A percentile compares a stretch with the other conserved stretches of the same genome.
Evolutionary conservation across 2,888 invertebrate species (phyloP).

Genomic region (Mythimna vitellina): DNA sequence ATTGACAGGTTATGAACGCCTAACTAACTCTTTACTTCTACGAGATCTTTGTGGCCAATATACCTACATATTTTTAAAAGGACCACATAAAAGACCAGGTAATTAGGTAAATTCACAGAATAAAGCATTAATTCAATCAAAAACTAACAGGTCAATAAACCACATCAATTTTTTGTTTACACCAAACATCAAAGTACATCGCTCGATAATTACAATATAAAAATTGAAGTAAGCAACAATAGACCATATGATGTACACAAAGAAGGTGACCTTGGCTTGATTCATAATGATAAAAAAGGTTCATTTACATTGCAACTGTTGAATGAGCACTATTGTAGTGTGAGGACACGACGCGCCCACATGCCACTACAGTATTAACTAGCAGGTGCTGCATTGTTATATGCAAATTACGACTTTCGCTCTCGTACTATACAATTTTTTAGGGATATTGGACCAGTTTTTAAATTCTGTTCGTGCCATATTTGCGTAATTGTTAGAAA

Average conservation of each 20-base stretch:
- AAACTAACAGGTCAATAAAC: slow-evolving; percentile 51
- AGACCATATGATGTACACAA: slow-evolving; percentile 81
- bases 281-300: slow-evolving; percentile 88
- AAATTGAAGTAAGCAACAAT: slow-evolving; percentile 58
- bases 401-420: slow-evolving; percentile 90
- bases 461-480: slow-evolving; percentile 41
- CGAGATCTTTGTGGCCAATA: neutral
- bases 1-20: neutral
- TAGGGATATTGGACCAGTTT: slow-evolving; percentile 67
- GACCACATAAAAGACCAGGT: neutral
- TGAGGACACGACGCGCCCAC: slow-evolving; percentile 85
- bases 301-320: slow-evolving; percentile 90
- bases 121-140: neutral
- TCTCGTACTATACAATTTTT: slow-evolving; percentile 83
- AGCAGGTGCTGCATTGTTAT: slow-evolving; percentile 90
- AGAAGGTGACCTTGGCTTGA: slow-evolving; percentile 85
- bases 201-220: slow-evolving; percentile 59
- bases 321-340: slow-evolving; percentile 80
- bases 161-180: slow-evolving; percentile 48
- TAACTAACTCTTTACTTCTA: neutral
- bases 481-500: slow-evolving; percentile 56
- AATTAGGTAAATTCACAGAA: neutral
- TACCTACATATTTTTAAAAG: neutral
- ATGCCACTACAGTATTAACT: slow-evolving; percentile 75
- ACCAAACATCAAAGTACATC: slow-evolving; percentile 36